phyloP scores from a whole-genome alignment of 2,888 invertebrate genomes.

The Drosophila quinaria region DNA sequence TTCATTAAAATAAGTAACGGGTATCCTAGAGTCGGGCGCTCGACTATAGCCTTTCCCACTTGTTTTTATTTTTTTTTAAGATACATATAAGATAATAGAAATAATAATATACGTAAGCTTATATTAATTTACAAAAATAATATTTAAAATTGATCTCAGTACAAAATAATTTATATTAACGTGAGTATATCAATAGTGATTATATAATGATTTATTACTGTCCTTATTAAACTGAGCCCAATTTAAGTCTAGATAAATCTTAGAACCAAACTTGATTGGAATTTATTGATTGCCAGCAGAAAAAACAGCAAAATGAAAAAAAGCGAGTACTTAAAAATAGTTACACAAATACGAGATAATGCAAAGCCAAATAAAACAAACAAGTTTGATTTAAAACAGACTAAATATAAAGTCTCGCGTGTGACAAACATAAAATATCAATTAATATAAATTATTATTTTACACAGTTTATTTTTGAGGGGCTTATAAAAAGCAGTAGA shows the following conservation, averaged over 20 bases:
- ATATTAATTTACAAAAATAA: background rate
- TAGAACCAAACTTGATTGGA: background rate
- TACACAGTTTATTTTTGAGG: slow-evolving; percentile 39
- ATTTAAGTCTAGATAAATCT: background rate
- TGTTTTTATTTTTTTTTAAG: too few species aligned
- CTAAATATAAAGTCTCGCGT: slow-evolving; percentile 27
- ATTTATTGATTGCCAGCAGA: background rate
- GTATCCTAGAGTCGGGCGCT: too few species aligned
- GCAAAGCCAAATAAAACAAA: background rate
- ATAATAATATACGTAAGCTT: too few species aligned
- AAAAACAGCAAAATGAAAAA: background rate
- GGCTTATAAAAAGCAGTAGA: slow-evolving; percentile 25
- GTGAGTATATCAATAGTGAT: too few species aligned
- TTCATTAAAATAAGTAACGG: too few species aligned
- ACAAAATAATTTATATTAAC: too few species aligned
- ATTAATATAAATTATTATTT: slow-evolving; percentile 21
- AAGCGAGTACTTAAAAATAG: background rate
- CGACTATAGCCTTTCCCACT: too few species aligned
- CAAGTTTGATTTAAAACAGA: slow-evolving; percentile 2
- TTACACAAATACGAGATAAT: background rate
- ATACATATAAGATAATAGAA: too few species aligned
- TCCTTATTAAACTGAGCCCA: background rate
- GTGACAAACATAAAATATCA: background rate
- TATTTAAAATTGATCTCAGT: background rate
- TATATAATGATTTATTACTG: background rate